Evolutionary conservation across 2,113 vertebrate genomes (phyloP).

Genomic region (Okapia johnstoni): DNA sequence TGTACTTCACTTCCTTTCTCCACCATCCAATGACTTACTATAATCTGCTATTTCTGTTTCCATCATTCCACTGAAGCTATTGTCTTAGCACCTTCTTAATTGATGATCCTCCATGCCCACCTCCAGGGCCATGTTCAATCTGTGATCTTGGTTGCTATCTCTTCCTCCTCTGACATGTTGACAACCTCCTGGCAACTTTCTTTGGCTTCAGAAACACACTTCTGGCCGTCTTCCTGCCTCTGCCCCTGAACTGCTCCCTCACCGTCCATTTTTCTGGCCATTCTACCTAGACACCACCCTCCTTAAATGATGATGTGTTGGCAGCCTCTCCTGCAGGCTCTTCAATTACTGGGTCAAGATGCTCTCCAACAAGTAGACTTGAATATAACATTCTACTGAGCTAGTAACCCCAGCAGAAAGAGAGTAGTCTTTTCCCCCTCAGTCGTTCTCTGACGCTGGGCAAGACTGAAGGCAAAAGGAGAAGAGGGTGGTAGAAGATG

Average conservation of each 20-base stretch:
- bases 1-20: neutral
- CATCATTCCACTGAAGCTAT: no score
- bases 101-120: neutral
- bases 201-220: neutral
- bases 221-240: neutral
- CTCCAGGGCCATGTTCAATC: neutral
- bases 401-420: neutral
- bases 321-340: fast-evolving
- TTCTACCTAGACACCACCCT: neutral
- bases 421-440: neutral
- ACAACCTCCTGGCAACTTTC: neutral
- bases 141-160: neutral
- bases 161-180: neutral
- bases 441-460: neutral
- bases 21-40: neutral
- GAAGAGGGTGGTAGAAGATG: neutral
- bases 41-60: neutral
- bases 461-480: neutral
- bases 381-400: neutral
- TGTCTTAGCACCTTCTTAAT: neutral
- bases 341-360: neutral
- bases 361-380: neutral
- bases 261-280: neutral
- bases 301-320: no score
- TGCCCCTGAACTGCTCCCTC: neutral